Percentiles rank a stretch among this genome's conserved stretches.
phyloP scores from a whole-genome alignment of 2,888 invertebrate genomes.

The Epinotia nisella region DNA sequence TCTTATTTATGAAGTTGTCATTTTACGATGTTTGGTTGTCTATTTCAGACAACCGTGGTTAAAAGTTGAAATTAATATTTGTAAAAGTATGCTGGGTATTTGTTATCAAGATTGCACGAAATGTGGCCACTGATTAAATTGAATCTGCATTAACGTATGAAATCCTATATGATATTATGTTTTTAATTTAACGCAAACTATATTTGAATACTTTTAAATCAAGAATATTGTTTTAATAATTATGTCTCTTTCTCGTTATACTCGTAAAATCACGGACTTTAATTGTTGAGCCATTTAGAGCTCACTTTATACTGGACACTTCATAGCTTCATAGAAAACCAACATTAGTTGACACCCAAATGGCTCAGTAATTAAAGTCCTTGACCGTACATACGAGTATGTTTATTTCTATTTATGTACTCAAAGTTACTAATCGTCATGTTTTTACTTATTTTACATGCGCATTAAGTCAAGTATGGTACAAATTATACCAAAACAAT shows the following conservation, averaged over 20 bases:
- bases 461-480: conserved; percentile 2
- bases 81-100: background rate
- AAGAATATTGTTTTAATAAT: background rate
- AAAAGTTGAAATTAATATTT: background rate
- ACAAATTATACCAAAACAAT: conserved; percentile 43
- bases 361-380: too few relatives aligned
- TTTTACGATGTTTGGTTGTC: background rate
- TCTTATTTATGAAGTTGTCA: background rate
- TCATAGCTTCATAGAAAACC: too few relatives aligned
- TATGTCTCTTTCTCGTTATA: background rate
- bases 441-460: background rate
- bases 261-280: too few relatives aligned
- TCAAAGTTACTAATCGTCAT: conserved; percentile 5
- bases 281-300: too few relatives aligned
- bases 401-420: too few relatives aligned
- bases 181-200: conserved; percentile 21
- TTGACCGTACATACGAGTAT: too few relatives aligned
- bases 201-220: background rate
- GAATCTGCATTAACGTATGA: conserved; percentile 15
- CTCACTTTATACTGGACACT: too few relatives aligned
- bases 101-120: too few relatives aligned
- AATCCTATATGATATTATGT: conserved; percentile 31
- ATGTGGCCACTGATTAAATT: too few relatives aligned
- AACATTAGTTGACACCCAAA: too few relatives aligned
- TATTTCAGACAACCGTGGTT: background rate